Base-by-base conservation (phyloP, 1,140 invertebrate genomes). In the Artemia franciscana region DNA sequence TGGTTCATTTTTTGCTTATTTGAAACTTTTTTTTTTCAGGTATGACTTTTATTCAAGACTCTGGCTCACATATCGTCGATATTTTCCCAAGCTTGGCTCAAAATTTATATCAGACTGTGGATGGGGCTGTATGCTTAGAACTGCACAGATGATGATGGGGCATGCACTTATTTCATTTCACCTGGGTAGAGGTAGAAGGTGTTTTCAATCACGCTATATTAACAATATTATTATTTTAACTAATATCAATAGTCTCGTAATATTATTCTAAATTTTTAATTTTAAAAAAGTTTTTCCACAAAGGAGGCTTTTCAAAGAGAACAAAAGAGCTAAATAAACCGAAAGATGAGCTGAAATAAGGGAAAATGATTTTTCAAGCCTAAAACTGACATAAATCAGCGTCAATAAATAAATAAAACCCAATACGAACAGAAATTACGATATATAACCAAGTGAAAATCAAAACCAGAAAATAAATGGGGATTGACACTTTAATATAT, bases 41-140 rank as follows among this genome's bases (percentile, higher is more conserved):
- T 18, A 51, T 3, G 39, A 51, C 39, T 51, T 88, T 67, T 76
- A 78, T 12, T 86, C 83, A 59, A 77, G 82, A 67, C 69, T 86
- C 24, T 89, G 85, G 85, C 77, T 90, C 69, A 89, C 86, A 5
- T 90, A 90, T 71, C 75, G 86, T 60, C 77, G 83, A 66, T 85
- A 87, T 73, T 88, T 90, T 73, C 83, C 84, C 5, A 77, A 78
- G 21, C 78, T 86, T 71, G 60, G 60, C 9, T 86, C 84, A 0
- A 80, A 78, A 67, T 83, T 83, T 59, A 88, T 84, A 12, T 83
- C 84, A 2, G 86, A 90, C 71, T 87, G 84, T 73, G 86, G 86
- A 2, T 90, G 86, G 86, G 86, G 87, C 1, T 90, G 87, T 69
- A 89, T 89, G 86, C 65, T 89, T n/a, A 74, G 87, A 18, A 86